These are phyloP conservation scores for Pseudoatta argentina DNA, from an alignment of 1,140 invertebrate species.

Conservation along the genomic window DNA sequence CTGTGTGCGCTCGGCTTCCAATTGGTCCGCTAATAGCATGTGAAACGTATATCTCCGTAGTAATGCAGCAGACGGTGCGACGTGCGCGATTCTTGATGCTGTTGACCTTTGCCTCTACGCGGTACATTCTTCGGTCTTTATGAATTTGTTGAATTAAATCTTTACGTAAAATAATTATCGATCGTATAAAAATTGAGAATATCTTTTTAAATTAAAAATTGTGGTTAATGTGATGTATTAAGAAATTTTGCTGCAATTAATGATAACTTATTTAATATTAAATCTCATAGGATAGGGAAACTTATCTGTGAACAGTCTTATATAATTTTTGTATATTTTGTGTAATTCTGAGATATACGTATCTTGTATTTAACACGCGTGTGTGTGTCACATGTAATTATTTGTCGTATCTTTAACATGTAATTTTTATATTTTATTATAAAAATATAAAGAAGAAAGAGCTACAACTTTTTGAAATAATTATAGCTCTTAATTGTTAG, in stretches of 20 bases:
- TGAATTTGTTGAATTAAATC: not conserved
- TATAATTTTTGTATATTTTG: not conserved
- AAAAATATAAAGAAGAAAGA: not conserved
- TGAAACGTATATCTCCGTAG: constrained; percentile 40
- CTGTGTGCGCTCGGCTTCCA: constrained; percentile 33
- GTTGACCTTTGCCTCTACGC: constrained; percentile 21
- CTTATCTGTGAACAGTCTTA: not conserved
- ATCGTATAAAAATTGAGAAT: not conserved
- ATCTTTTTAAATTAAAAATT: not conserved
- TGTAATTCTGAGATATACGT: not conserved
- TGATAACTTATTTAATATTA: no score
- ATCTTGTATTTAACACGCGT: not conserved
- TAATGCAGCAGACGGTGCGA: constrained; percentile 14
- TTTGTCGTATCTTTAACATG: not conserved
- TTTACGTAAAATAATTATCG: not conserved
- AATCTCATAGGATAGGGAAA: not conserved
- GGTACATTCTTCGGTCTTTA: not conserved
- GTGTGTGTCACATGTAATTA: not conserved
- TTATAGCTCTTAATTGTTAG: constrained; percentile 2
- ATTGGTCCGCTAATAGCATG: constrained; percentile 47
- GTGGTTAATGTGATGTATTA: not conserved
- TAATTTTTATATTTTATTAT: not conserved
- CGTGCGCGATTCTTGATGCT: not conserved
- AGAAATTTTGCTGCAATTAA: not conserved
- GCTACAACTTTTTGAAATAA: not conserved